phyloP scores from a whole-genome alignment of 2,113 vertebrate genomes.

The Cinclus mexicanus region DNA sequence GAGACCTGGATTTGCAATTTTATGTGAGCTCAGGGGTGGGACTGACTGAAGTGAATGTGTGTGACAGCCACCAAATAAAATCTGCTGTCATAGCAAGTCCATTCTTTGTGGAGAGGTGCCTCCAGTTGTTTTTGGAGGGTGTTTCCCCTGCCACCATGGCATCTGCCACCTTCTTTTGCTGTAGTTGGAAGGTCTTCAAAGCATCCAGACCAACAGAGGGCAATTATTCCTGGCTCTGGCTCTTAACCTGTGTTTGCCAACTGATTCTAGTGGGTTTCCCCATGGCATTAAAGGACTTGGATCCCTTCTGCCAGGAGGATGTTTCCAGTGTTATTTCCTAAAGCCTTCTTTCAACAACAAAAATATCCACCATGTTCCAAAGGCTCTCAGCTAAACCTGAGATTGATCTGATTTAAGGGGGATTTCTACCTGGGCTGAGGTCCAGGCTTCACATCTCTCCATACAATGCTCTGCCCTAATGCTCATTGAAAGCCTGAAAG shows the following conservation, averaged over 20 bases:
- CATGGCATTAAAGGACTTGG: background rate
- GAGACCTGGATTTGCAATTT: background rate
- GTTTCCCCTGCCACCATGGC: background rate
- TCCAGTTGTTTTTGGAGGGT: background rate
- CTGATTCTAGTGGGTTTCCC: background rate
- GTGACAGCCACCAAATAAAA: background rate
- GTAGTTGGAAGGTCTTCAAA: background rate
- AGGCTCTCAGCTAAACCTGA: background rate
- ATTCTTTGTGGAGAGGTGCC: background rate
- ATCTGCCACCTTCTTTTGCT: background rate
- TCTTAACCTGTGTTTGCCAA: background rate
- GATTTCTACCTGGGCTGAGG: constrained; percentile 23
- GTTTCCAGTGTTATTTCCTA: background rate
- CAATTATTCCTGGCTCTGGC: background rate
- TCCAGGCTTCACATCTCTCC: background rate
- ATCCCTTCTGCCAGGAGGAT: background rate
- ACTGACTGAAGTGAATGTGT: background rate
- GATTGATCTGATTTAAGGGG: background rate
- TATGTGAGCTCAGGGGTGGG: background rate
- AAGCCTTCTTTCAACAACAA: background rate
- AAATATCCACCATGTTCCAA: background rate
- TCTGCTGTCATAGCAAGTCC: background rate
- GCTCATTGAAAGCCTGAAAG: constrained; percentile 2
- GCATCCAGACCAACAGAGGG: background rate
- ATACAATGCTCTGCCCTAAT: background rate